These are phyloP conservation scores for Ectemnius continuus DNA, from an alignment of 2,888 invertebrate species.

Conservation along the genomic window DNA sequence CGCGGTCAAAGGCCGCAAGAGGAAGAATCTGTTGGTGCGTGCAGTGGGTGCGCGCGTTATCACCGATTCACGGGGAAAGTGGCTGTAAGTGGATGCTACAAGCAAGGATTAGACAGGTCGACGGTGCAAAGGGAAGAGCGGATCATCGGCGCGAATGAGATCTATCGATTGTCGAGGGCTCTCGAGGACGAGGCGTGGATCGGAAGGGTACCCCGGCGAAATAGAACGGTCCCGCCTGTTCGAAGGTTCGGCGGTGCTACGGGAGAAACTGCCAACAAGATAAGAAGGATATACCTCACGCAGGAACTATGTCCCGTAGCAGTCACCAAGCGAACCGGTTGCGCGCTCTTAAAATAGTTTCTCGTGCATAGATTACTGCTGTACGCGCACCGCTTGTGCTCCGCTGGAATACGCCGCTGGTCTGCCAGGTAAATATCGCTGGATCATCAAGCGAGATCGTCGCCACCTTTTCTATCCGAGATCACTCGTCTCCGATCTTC, in stretches of 20 bases:
- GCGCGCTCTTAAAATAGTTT: conserved; percentile 66
- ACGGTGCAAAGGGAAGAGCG: not conserved
- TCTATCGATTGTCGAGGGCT: not conserved
- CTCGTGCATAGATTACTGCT: conserved; percentile 61
- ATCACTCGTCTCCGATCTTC: not conserved
- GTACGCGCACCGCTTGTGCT: conserved; percentile 32
- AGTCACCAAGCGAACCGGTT: conserved; percentile 66
- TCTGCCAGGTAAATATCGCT: conserved; percentile 58
- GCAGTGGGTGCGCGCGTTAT: not conserved
- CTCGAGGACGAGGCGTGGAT: conserved; percentile 1
- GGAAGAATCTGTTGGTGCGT: no score
- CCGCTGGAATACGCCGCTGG: conserved; percentile 49
- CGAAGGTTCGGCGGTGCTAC: not conserved
- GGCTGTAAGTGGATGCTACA: not conserved
- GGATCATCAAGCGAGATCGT: conserved; percentile 1
- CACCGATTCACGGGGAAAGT: conserved; percentile 8
- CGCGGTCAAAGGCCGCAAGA: conserved; percentile 3
- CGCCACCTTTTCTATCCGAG: not conserved
- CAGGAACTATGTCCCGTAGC: conserved; percentile 59
- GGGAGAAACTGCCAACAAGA: conserved; percentile 16
- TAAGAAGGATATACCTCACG: conserved; percentile 45
- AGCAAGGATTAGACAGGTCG: not conserved
- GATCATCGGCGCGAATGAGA: conserved; percentile 1
- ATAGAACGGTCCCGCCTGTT: not conserved
- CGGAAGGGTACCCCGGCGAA: not conserved